These are phyloP conservation scores for Rutpela maculata DNA, from an alignment of 2,888 invertebrate genomes.

Conservation along the genomic window DNA sequence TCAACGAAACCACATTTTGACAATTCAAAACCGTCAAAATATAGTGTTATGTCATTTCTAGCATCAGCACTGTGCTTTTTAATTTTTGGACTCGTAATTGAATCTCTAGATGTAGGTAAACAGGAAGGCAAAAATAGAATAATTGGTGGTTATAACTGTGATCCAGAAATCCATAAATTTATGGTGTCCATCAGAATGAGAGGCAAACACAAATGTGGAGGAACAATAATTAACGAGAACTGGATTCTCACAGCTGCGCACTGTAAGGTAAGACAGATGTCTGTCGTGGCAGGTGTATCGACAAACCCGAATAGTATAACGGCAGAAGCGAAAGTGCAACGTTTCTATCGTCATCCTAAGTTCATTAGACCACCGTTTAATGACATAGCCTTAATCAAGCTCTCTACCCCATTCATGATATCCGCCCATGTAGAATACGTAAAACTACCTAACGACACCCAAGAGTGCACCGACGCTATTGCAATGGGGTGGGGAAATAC, in stretches of 20 bases:
- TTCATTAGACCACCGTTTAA: not conserved
- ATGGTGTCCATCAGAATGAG: slow-evolving; percentile 14
- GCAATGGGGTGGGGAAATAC: slow-evolving; percentile 7
- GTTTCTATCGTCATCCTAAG: slow-evolving; percentile 11
- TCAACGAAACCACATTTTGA: too few relatives aligned
- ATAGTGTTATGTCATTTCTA: too few relatives aligned
- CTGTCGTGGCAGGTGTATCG: slow-evolving; percentile 24
- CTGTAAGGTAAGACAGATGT: not conserved
- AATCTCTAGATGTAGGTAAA: not conserved
- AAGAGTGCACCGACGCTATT: not conserved
- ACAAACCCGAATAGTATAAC: not conserved
- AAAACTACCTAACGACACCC: slow-evolving; percentile 17
- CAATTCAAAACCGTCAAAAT: too few relatives aligned
- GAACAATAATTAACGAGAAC: slow-evolving; percentile 10
- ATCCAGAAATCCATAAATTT: not conserved
- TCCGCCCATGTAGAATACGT: slow-evolving; percentile 5
- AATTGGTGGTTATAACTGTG: slow-evolving; percentile 15
- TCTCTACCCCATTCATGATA: not conserved
- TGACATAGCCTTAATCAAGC: slow-evolving; percentile 12
- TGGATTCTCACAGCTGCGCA: slow-evolving; percentile 40
- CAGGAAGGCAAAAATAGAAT: not conserved
- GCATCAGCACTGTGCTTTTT: too few relatives aligned
- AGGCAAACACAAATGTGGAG: slow-evolving; percentile 18
- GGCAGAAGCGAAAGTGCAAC: not conserved
- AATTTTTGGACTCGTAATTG: not conserved